phyloP scores from a whole-genome alignment of 2,797 vertebrate genomes.

The Acrossocheilus fasciatus region DNA sequence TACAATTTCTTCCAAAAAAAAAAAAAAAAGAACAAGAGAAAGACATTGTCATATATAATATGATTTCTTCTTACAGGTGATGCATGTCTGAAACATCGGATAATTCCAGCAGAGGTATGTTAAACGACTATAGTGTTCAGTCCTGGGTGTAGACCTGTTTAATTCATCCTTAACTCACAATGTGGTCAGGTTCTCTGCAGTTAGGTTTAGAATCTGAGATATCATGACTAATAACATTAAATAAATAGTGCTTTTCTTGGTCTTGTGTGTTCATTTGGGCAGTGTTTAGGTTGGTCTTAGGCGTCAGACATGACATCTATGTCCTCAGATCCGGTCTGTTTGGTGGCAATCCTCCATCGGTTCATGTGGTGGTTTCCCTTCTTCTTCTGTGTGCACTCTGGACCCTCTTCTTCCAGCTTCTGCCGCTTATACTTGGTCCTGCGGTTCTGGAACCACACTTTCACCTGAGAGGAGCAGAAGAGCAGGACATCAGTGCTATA shows the following conservation, averaged over 20 bases:
- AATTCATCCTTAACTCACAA: constrained; percentile 38
- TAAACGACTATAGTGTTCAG: constrained; percentile 13
- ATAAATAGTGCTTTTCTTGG: constrained; percentile 82
- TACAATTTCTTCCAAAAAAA: not conserved
- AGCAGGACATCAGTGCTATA: not conserved
- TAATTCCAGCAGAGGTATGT: constrained; percentile 31
- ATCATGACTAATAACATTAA: constrained; percentile 75
- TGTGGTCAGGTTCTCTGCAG: constrained; percentile 61
- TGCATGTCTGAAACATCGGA: not conserved
- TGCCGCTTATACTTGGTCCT: constrained; percentile 98
- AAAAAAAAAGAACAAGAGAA: not conserved
- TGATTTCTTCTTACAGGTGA: constrained; percentile 15
- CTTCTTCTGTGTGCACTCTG: constrained; percentile 96
- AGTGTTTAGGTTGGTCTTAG: constrained; percentile 71
- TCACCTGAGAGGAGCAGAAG: constrained; percentile 81
- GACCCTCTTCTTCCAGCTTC: constrained; percentile 97
- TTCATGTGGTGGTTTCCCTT: constrained; percentile 98
- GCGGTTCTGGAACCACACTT: constrained; percentile 99
- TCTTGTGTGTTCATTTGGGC: constrained; percentile 57
- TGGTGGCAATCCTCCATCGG: constrained; percentile 97
- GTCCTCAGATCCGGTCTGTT: constrained; percentile 93
- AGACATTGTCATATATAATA: not conserved
- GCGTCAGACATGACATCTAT: constrained; percentile 98
- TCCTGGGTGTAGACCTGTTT: constrained; percentile 9
- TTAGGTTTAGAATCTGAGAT: constrained; percentile 71